Conservation (phyloP, 1,140 invertebrate species). For the Lethrus apterus region DNA sequence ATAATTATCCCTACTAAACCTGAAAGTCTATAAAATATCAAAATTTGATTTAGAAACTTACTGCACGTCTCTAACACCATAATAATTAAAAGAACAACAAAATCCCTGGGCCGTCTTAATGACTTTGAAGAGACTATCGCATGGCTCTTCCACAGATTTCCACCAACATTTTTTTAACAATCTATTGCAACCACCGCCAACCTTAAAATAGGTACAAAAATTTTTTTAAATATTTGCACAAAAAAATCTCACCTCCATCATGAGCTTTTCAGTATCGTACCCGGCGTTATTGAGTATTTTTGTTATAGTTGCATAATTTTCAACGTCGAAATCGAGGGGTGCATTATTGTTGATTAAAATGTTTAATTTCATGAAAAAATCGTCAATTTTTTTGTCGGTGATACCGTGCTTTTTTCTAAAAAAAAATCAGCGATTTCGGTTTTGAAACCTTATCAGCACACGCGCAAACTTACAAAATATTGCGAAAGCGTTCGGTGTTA, state of each 20-base stretch:
- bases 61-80: not conserved
- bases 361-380: no score
- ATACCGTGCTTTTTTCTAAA: not conserved
- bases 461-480: conserved; percentile 5
- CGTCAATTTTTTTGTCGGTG: not conserved
- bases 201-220: not conserved
- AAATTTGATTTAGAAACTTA: no score
- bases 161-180: conserved; percentile 10
- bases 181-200: not conserved
- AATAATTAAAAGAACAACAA: conserved; percentile 13
- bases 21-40: no score
- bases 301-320: conserved; percentile 1
- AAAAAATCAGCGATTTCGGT: not conserved
- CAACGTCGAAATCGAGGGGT: not conserved
- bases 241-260: conserved; percentile 2
- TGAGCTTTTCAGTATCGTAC: not conserved
- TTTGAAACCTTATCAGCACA: no score
- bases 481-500: not conserved
- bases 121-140: not conserved
- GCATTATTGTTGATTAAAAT: no score
- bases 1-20: not conserved
- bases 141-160: not conserved
- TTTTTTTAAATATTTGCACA: not conserved
- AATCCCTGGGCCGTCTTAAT: conserved; percentile 4
- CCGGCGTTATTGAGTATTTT: not conserved